A percentile compares a stretch with the other conserved stretches of the same genome.
Evolutionary conservation across 2,113 vertebrate genomes (phyloP).

Genomic region (Merops nubicus): DNA sequence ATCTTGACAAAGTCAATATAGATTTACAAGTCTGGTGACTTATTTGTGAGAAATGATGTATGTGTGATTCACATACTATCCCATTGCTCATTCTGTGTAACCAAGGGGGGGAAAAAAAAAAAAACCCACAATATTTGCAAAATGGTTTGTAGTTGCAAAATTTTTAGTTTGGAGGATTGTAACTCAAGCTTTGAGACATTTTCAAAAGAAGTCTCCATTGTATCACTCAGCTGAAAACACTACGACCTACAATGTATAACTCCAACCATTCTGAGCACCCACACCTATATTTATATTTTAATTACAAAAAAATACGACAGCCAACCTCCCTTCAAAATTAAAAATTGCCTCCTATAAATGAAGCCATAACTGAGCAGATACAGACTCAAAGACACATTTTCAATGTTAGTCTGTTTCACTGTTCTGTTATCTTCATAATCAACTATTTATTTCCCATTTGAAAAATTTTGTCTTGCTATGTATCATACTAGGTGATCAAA

Average conservation of each 20-base stretch:
- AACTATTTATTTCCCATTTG: not conserved
- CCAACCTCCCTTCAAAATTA: not conserved
- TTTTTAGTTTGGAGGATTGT: not conserved
- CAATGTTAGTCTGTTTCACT: not conserved
- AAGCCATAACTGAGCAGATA: not conserved
- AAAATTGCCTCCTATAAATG: not conserved
- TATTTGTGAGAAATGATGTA: not conserved
- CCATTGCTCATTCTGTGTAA: not conserved
- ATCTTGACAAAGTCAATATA: not conserved
- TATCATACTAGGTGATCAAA: not conserved
- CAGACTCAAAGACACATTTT: not conserved
- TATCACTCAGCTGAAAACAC: not conserved
- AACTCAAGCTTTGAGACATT: not conserved
- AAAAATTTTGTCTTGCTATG: not conserved
- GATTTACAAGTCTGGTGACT: not conserved
- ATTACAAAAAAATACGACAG: not conserved
- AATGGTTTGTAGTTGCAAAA: not conserved
- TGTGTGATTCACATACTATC: not conserved
- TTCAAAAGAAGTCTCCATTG: not conserved
- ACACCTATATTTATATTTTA: not conserved
- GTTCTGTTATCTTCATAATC: not conserved
- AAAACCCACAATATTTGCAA: too few relatives aligned
- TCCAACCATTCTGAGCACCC: not conserved
- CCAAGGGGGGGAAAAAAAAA: not conserved
- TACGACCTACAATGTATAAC: not conserved